Evolutionary conservation across 2,888 invertebrate genomes (phyloP), one percentile per base, ranked within the genome.

Genomic region (Pogonocherus hispidulus): DNA sequence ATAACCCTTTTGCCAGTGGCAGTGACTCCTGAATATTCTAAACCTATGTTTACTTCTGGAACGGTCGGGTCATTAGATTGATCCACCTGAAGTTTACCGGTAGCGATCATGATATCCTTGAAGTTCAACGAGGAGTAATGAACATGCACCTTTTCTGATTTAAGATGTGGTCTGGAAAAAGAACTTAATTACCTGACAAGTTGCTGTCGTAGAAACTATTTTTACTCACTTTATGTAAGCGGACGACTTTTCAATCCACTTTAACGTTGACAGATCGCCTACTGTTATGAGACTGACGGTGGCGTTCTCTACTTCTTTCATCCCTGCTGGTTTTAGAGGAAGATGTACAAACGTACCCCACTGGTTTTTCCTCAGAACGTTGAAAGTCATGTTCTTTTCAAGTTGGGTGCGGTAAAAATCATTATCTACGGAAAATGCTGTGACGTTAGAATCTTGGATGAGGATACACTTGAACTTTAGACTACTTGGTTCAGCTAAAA

Each of bases 21-120:
- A 0, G 75, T 74, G 27, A 76, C 60, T 1, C 80, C 80, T 5
- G 96, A 90, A 85, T 96, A 97, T 85, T 97, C 97, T 76, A 97
- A 87, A 22, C 97, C 97, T 62, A 97, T 88, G 76, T 92, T 94
- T n/a, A n/a, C n/a, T n/a, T n/a, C n/a, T n/a, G n/a, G n/a, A n/a
- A n/a, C n/a, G n/a, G n/a, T n/a, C n/a, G n/a, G n/a, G n/a, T n/a
- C n/a, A n/a, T 97, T 96, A 68, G 96, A 89, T 60, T 96, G 95
- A 87, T 97, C 96, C 11, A 95, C 94, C 60, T 96, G 94, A 74
- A 98, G 88, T 87, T 97, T 96, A 76, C 97, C 98, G 22, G 95
- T 94, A 32, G 97, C 96, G 80, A 97, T 86, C 97, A 98, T 98
- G 72, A 98, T 91, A 86, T 98, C 98, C 76, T 97, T 91, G 92